phyloP scores from a whole-genome alignment of 2,888 invertebrate species.

The Polydrusus cervinus region DNA sequence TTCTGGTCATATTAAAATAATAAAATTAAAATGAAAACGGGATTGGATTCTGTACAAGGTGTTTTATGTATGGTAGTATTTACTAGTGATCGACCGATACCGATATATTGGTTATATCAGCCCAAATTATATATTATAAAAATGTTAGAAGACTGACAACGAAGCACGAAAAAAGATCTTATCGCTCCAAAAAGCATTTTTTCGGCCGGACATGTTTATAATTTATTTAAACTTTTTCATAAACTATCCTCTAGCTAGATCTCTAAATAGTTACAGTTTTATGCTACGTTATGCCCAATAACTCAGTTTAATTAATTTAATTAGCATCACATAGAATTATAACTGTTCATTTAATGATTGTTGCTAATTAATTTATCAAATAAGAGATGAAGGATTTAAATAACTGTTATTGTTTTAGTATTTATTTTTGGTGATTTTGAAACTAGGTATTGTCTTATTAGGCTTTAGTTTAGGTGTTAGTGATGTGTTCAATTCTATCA shows the following conservation, averaged over 20 bases:
- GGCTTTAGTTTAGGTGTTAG: slow-evolving; percentile 8
- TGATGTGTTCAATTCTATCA: not conserved
- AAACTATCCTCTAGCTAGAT: not conserved
- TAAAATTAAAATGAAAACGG: too few species aligned
- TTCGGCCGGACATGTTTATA: too few species aligned
- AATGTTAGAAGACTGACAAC: too few species aligned
- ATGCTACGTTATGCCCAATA: slow-evolving; percentile 4
- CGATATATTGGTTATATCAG: too few species aligned
- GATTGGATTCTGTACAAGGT: too few species aligned
- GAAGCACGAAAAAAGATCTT: too few species aligned
- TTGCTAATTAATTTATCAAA: not conserved
- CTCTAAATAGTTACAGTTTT: not conserved
- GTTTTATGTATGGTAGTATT: too few species aligned
- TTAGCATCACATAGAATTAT: not conserved
- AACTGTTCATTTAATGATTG: not conserved
- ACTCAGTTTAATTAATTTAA: not conserved
- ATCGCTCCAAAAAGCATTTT: too few species aligned
- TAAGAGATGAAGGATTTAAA: not conserved
- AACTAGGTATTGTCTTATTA: slow-evolving; percentile 13
- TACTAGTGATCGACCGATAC: too few species aligned
- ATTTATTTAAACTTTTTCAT: not conserved
- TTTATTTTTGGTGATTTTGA: slow-evolving; percentile 16
- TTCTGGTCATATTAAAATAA: too few species aligned
- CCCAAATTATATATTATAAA: too few species aligned
- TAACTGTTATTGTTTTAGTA: slow-evolving; percentile 1